Evolutionary conservation across 2,797 vertebrate species (phyloP).

Genomic region (Helicolenus hilgendorfi): DNA sequence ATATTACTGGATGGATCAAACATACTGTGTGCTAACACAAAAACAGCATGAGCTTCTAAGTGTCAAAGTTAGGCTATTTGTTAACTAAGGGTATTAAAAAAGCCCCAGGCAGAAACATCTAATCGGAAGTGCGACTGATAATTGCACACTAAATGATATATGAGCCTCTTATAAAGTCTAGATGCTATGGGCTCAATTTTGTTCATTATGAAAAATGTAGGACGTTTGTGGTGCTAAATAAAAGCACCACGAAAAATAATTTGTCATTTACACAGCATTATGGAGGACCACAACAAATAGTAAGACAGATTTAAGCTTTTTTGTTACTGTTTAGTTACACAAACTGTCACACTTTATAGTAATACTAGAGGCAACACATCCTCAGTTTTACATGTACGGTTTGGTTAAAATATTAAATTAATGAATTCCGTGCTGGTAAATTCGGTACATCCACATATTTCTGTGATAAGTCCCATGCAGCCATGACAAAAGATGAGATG

Average conservation of each 20-base stretch:
- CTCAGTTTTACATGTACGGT: neutral
- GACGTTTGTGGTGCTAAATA: neutral
- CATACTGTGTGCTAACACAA: neutral
- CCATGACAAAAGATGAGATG: constrained; percentile 61
- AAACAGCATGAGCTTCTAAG: constrained; percentile 12
- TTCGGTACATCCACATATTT: constrained; percentile 87
- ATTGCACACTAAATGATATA: constrained; percentile 69
- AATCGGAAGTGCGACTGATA: constrained; percentile 55
- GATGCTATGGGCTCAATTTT: constrained; percentile 50
- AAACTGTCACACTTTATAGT: neutral
- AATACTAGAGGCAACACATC: neutral
- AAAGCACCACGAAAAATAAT: constrained; percentile 11
- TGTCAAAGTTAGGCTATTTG: constrained; percentile 40
- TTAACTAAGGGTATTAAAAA: constrained; percentile 66
- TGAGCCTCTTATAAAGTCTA: constrained; percentile 39
- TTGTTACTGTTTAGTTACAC: neutral
- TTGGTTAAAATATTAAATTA: neutral
- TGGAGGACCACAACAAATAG: neutral
- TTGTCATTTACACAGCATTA: constrained; percentile 24
- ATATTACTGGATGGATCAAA: constrained; percentile 77
- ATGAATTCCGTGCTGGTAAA: neutral
- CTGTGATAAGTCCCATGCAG: constrained; percentile 70
- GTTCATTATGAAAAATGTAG: constrained; percentile 56
- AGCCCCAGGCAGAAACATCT: constrained; percentile 38
- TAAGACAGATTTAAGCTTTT: neutral